A percentile compares a stretch with the other conserved stretches of the same genome.
Evolutionary conservation across 1,140 invertebrate species (phyloP).

Genomic region (Lepidurus couesii): DNA sequence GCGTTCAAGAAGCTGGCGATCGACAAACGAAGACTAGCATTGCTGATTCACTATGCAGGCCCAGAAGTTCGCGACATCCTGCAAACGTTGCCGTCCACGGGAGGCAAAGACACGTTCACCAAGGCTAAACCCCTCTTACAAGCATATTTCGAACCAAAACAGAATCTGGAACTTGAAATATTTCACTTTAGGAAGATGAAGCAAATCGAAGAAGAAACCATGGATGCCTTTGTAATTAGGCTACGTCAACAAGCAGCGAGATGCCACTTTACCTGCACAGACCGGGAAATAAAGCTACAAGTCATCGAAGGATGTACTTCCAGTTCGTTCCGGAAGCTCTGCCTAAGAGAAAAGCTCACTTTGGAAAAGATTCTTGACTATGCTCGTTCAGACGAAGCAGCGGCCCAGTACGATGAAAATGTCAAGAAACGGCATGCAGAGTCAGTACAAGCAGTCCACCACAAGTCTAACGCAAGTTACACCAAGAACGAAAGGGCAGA

Average conservation of each 20-base stretch:
- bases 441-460: neutral
- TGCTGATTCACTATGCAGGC: slow-evolving; percentile 4
- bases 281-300: neutral
- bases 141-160: slow-evolving; percentile 17
- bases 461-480: neutral
- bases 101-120: neutral
- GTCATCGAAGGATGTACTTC: neutral
- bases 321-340: neutral
- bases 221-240: neutral
- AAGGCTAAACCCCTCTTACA: neutral
- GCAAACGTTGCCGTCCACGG: neutral
- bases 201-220: slow-evolving; percentile 6
- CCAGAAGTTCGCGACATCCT: neutral
- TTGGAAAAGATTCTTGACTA: slow-evolving; percentile 11
- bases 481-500: neutral
- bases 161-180: slow-evolving; percentile 24
- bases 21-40: slow-evolving; percentile 23
- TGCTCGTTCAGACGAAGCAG: slow-evolving; percentile 5
- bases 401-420: slow-evolving; percentile 10
- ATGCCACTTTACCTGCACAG: slow-evolving; percentile 6
- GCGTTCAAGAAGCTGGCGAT: neutral
- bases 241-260: slow-evolving; percentile 1
- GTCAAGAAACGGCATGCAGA: neutral
- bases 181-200: too few relatives aligned
- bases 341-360: neutral